Base-by-base conservation (phyloP, 1,140 invertebrate genomes). In the Solenopsis invicta region DNA sequence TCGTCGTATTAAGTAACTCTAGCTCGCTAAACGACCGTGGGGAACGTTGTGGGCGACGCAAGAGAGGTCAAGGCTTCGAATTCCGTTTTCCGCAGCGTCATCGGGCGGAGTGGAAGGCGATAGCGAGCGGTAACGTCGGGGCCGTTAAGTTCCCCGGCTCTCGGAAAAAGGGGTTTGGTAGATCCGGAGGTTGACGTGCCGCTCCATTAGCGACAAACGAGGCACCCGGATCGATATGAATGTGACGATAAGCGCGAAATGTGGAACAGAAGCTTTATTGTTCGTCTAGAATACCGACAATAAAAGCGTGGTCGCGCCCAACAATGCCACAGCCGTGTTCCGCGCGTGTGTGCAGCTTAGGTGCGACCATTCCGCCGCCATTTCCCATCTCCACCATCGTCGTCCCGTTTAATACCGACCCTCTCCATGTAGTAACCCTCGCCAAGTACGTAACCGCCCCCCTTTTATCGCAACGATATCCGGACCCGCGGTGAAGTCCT, bases 191-290 rank as follows among this genome's bases (percentile, higher is more conserved):
- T 84, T 75, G 74, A 52, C 81, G 54, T 64, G 90, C 84, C 87
- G 89, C 86, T 91, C 88, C 82, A 90, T 91, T 92, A 91, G 89
- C 89, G 84, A 90, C 91, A 82, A 88, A 88, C 88, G 86, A 88
- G 81, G 87, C 66, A 66, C 89, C 84, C 72, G 62, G 85, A 76
- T 86, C 87, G 91, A 88, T 91, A 92, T 91, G 87, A 92, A 91
- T 86, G 87, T 61, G 78, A 82, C 87, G 88, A 91, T 90, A 91
- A 91, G 90, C 87, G 87, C 91, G 87, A 92, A 93, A 92, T 89
- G 92, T 89, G 88, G 72, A 88, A 85, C 92, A 89, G 69, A 80
- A 88, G 88, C 87, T 93, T 93, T 93, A 93, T 93, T 93, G 92
- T 93, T 92, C 92, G 87, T 81, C 69, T 88, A 92, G 92, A 93